Conservation (phyloP, 1,140 invertebrate species). For the Paracyclopina nana region DNA sequence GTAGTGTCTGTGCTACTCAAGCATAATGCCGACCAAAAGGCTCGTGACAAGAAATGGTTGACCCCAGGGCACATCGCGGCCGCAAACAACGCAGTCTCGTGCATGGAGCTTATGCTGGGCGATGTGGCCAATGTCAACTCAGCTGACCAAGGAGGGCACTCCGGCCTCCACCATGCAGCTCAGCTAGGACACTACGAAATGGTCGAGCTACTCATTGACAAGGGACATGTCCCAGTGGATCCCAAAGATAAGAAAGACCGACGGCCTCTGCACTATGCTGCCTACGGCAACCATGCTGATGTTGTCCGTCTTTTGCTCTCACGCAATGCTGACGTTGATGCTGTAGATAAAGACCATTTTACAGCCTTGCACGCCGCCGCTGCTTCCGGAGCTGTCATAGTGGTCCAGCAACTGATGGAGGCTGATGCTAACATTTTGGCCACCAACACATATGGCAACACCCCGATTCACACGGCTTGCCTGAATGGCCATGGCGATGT, state of each 20-base stretch:
- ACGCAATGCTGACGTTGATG: conserved; percentile 28
- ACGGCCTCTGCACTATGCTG: background rate
- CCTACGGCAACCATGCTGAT: background rate
- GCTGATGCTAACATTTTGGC: conserved; percentile 35
- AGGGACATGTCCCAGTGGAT: background rate
- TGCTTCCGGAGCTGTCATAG: conserved; percentile 32
- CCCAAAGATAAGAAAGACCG: background rate
- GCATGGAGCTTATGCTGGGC: background rate
- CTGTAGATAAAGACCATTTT: conserved; percentile 31
- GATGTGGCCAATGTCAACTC: background rate
- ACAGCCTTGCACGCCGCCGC: conserved; percentile 36
- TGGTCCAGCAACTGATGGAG: conserved; percentile 30
- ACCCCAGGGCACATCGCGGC: background rate
- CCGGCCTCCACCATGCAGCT: background rate
- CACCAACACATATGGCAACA: conserved; percentile 22
- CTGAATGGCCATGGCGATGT: conserved; percentile 8
- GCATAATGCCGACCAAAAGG: background rate
- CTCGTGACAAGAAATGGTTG: background rate
- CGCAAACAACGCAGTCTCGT: background rate
- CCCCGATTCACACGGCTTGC: conserved; percentile 6
- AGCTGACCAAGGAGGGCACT: background rate
- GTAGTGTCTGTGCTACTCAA: background rate
- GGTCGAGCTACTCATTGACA: background rate
- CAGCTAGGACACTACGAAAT: background rate
- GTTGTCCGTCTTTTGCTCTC: background rate